These are phyloP conservation scores for Sebastes kiyomatsui DNA, from an alignment of 2,797 vertebrate species.

Conservation along the genomic window DNA sequence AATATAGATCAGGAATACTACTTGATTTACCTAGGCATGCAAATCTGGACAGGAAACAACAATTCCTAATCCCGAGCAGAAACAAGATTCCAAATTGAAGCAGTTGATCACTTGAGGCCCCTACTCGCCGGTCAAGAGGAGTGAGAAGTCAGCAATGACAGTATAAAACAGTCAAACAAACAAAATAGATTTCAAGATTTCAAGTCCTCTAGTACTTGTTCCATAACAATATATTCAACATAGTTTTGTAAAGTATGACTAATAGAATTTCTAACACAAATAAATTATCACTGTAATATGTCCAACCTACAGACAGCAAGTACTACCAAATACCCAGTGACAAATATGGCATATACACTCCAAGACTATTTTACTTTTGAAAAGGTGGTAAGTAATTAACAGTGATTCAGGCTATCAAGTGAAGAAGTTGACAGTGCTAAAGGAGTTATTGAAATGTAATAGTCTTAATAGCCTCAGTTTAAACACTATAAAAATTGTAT, in stretches of 20 bases:
- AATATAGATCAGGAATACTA: neutral
- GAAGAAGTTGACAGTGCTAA: neutral
- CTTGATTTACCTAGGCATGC: neutral
- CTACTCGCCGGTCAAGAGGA: accelerated
- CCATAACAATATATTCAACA: too few relatives aligned
- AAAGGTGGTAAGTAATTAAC: too few relatives aligned
- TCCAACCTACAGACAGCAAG: neutral
- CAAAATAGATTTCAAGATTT: too few relatives aligned
- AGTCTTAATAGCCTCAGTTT: neutral
- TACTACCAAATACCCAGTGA: neutral
- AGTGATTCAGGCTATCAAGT: too few relatives aligned
- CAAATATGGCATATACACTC: neutral
- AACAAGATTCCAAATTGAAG: neutral
- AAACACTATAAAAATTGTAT: neutral
- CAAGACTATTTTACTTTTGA: neutral
- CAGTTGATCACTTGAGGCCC: neutral
- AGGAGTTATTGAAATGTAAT: neutral
- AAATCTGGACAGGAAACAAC: neutral
- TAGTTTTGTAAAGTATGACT: too few relatives aligned
- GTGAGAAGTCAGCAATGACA: neutral
- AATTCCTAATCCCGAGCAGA: neutral
- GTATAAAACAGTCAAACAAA: neutral
- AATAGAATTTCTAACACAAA: too few relatives aligned
- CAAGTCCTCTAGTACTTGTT: too few relatives aligned
- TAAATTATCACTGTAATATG: too few relatives aligned